Evolutionary conservation across 1,140 invertebrate species (phyloP), one percentile per base, ranked within the genome.

Genomic region (Paracyclopina nana): DNA sequence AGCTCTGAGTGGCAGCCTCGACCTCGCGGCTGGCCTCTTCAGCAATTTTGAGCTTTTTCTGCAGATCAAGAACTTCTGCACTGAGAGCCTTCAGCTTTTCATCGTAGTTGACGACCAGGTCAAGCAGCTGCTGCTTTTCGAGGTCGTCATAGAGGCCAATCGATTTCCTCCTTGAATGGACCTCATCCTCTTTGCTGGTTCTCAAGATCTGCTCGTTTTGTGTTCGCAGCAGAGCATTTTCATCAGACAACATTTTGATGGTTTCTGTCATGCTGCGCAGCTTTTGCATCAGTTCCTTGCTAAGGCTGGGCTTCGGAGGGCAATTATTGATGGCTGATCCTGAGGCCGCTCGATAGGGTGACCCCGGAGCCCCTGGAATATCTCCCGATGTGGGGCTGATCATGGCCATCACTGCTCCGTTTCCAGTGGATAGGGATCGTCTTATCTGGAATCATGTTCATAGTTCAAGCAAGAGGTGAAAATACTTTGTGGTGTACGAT

Each of bases 221-320:
- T 3, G 16, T 25, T 22, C 24, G 16, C 5, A 44, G 5, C 4
- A 4, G n/a, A 20, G 24, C 4, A 24, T 44, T 44, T 44, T 44
- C 42, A 6, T 44, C 14, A 24, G 42, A 44, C 12, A 44, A 24
- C 24, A 44, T 44, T 44, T 44, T 44, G 16, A 44, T 44, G 12
- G 42, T 44, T 44, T 44, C 42, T 12, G 42, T 44, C 42, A 44
- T 44, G 42, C 42, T 44, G 4, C 42, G 16, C 12, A 44, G 42
- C 24, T 44, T 44, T 25, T 44, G 42, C 16, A 44, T 25, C n/a
- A 44, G 42, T 25, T 44, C 42, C 12, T 44, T 44, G 24, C 24
- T 44, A 14, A 44, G 24, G 24, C 42, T 44, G 12, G 42, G 42
- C 12, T 22, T 14, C 12, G 42, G 24, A n/a, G 4, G 12, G 12